Evolutionary conservation across 2,888 invertebrate species (phyloP).

Genomic region (Shargacucullia verbasci): DNA sequence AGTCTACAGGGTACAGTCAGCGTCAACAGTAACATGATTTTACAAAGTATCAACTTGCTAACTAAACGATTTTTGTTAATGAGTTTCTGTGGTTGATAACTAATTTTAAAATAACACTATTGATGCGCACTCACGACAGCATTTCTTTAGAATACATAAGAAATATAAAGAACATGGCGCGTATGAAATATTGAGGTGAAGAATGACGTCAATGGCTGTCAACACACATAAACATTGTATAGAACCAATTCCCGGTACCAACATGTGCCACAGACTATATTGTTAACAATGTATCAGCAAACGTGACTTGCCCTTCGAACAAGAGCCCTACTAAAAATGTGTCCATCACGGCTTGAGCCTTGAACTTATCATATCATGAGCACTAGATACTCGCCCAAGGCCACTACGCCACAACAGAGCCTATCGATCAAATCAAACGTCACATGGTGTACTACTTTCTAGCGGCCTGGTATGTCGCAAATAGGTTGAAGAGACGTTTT

Average conservation of each 20-base stretch:
- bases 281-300: slow-evolving; percentile 39
- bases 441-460: slow-evolving; percentile 44
- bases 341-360: slow-evolving; percentile 60
- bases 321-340: slow-evolving; percentile 39
- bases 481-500: slow-evolving; percentile 25
- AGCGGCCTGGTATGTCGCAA: slow-evolving; percentile 23
- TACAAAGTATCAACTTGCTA: too few species aligned
- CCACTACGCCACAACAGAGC: slow-evolving; percentile 54
- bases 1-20: slow-evolving; percentile 4
- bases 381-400: slow-evolving; percentile 65
- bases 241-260: slow-evolving; percentile 41
- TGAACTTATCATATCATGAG: slow-evolving; percentile 71
- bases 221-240: slow-evolving; percentile 1
- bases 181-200: slow-evolving; percentile 1
- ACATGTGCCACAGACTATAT: slow-evolving; percentile 26
- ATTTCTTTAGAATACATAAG: too few species aligned
- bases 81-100: too few species aligned
- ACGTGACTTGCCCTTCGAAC: slow-evolving; percentile 38
- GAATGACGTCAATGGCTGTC: slow-evolving; percentile 8
- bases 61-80: too few species aligned
- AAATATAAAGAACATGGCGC: too few species aligned
- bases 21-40: too few species aligned
- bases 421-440: slow-evolving; percentile 68
- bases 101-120: too few species aligned
- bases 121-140: not conserved